These are phyloP conservation scores for Lydus trimaculatus DNA, from an alignment of 2,888 invertebrate species.

Conservation along the genomic window DNA sequence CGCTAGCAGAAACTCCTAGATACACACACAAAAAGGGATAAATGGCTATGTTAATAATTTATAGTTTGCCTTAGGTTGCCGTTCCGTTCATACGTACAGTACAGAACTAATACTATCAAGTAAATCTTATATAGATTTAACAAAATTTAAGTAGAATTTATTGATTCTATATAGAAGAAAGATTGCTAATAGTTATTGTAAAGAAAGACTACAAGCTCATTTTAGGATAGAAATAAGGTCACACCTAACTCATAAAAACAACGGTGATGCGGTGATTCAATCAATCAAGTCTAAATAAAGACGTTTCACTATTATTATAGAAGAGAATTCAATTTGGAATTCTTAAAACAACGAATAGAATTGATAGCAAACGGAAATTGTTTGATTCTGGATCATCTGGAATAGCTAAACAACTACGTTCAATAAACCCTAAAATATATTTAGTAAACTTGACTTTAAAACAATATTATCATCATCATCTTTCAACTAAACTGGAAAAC, in stretches of 20 bases:
- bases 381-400: neutral
- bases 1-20: constrained; percentile 93
- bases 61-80: constrained; percentile 20
- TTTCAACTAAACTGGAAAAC: no score
- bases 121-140: neutral
- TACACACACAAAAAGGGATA: constrained; percentile 26
- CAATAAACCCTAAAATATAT: no score
- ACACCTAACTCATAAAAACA: constrained; percentile 12
- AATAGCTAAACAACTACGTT: neutral
- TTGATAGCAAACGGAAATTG: neutral
- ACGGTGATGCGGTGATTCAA: neutral
- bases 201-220: neutral
- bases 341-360: neutral
- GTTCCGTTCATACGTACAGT: constrained; percentile 12
- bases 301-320: neutral
- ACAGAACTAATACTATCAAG: neutral
- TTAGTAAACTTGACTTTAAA: no score
- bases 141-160: neutral
- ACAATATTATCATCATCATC: neutral
- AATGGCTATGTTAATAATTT: constrained; percentile 36
- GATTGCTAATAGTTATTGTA: neutral
- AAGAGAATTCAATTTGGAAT: no score
- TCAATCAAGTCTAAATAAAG: neutral
- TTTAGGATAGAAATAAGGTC: neutral
- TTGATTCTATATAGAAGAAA: neutral